phyloP scores from a whole-genome alignment of 2,113 vertebrate genomes.

The Odocoileus virginianus region DNA sequence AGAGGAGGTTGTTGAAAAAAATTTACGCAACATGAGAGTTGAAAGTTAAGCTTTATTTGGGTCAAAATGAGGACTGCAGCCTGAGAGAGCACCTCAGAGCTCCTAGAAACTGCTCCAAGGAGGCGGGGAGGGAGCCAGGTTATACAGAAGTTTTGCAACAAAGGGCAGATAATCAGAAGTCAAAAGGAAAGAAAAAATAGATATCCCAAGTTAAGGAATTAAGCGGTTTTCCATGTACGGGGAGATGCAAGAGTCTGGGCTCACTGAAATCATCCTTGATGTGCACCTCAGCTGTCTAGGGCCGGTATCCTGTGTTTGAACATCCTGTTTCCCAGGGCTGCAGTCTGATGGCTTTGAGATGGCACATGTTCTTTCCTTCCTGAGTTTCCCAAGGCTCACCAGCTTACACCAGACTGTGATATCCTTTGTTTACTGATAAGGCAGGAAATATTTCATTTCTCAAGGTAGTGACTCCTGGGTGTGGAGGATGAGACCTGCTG shows the following conservation, averaged over 20 bases:
- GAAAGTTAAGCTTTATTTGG: background rate
- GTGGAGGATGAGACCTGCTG: background rate
- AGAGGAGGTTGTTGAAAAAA: background rate
- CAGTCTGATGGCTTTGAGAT: background rate
- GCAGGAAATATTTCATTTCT: background rate
- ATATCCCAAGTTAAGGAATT: background rate
- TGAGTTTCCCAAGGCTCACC: background rate
- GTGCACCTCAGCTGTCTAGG: background rate
- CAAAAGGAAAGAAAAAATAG: background rate
- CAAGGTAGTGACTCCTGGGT: background rate
- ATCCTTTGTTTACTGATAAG: background rate
- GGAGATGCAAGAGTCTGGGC: background rate
- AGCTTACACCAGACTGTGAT: background rate
- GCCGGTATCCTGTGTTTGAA: background rate
- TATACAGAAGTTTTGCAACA: background rate
- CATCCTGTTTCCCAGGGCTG: background rate
- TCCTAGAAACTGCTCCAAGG: background rate
- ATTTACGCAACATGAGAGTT: background rate
- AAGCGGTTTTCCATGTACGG: background rate
- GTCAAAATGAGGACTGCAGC: background rate
- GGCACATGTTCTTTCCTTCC: background rate
- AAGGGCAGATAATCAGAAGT: background rate
- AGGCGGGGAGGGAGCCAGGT: background rate
- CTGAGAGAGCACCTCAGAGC: background rate
- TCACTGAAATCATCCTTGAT: background rate